phyloP scores from a whole-genome alignment of 2,888 invertebrate species.

The Kryphioiulus occultus region DNA sequence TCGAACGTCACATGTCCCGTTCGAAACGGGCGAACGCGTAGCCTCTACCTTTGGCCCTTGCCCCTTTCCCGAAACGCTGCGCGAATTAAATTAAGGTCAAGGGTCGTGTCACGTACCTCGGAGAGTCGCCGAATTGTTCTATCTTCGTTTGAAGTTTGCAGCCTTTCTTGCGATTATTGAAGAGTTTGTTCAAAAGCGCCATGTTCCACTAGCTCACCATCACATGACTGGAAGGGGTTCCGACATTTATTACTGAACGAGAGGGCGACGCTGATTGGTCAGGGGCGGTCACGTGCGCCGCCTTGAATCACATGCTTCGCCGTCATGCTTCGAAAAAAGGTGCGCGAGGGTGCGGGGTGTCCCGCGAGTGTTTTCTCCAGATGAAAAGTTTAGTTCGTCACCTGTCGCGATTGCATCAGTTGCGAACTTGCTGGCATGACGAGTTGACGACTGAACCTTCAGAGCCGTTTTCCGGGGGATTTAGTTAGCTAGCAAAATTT shows the following conservation, averaged over 20 bases:
- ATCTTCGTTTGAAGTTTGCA: neutral
- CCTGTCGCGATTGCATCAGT: too few relatives aligned
- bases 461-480: neutral
- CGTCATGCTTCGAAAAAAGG: neutral
- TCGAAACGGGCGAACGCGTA: too few relatives aligned
- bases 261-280: neutral
- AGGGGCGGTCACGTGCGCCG: neutral
- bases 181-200: slow-evolving; percentile 53
- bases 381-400: neutral
- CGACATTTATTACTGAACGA: slow-evolving; percentile 35
- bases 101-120: slow-evolving; percentile 51
- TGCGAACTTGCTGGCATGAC: too few relatives aligned
- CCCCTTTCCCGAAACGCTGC: neutral
- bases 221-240: slow-evolving; percentile 49
- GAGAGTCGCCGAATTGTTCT: neutral
- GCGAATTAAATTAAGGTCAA: too few relatives aligned
- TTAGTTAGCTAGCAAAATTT: neutral
- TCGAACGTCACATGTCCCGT: slow-evolving; percentile 19
- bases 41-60: neutral
- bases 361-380: neutral
- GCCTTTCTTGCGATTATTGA: slow-evolving; percentile 48
- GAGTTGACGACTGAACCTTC: too few relatives aligned
- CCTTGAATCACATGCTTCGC: neutral
- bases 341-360: neutral
- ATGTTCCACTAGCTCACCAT: slow-evolving; percentile 50